Percentiles rank a stretch among this genome's conserved stretches.
Conservation (phyloP, 1,140 invertebrate species). For the Cotesia typhae region DNA sequence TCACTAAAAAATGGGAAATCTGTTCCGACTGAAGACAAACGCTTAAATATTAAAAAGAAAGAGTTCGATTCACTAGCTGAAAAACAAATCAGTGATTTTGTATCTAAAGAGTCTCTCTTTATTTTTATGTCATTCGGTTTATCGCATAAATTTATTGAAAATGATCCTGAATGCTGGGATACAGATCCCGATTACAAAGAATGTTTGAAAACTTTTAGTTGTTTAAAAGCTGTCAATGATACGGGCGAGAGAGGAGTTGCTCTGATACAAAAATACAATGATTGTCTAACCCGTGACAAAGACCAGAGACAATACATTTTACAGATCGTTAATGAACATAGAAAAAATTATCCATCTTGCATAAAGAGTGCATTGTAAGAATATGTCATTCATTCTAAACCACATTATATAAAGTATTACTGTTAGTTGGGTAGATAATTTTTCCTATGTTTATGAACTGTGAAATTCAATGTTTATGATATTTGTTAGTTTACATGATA, state of each 20-base stretch:
- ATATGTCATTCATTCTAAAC: too few species aligned
- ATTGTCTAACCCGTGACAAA: conserved; percentile 43
- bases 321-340: conserved; percentile 48
- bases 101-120: conserved; percentile 26
- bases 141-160: conserved; percentile 20
- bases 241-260: conserved; percentile 52
- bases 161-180: conserved; percentile 9
- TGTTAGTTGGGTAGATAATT: conserved; percentile 21
- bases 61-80: conserved; percentile 5
- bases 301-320: conserved; percentile 50
- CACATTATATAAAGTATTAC: not conserved
- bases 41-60: not conserved
- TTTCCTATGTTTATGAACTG: too few species aligned
- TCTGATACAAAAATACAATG: conserved; percentile 55
- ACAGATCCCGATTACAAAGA: conserved; percentile 21
- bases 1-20: conserved; percentile 4
- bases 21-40: not conserved
- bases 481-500: too few species aligned
- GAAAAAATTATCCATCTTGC: conserved; percentile 27
- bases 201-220: conserved; percentile 8
- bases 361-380: conserved; percentile 1
- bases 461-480: too few species aligned
- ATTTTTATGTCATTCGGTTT: conserved; percentile 27
- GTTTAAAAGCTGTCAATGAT: conserved; percentile 49
- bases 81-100: conserved; percentile 31